Base-by-base conservation (phyloP, 2,113 vertebrate genomes). In the Uria aalge region DNA sequence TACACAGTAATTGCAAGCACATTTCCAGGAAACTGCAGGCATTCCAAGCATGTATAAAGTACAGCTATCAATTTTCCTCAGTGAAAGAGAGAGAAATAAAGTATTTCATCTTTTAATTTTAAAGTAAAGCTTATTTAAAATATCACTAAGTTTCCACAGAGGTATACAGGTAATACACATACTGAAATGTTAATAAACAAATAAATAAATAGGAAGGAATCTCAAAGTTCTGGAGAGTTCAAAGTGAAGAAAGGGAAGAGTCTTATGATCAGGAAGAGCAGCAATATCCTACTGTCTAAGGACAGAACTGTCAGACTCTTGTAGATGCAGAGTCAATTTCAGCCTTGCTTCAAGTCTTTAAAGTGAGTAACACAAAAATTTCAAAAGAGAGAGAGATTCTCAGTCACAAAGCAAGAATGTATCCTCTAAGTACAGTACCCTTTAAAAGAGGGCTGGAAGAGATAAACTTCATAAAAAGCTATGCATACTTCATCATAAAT, bases 401-500 rank as follows among this genome's bases (percentile, higher is more conserved):
- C 74, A 83, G 85, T 50, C 91, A 73, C 27, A 96, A 91, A 74
- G 32, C 52, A 96, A 91, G 76, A 85, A 26, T 55, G 18, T 34
- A 94, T 78, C 73, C 47, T 95, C 27, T 87, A 90, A 48, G 88
- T 12, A 73, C 20, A 92, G 48, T 43, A 73, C 57, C 41, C 85
- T 71, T 94, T 94, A 73, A 79, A 57, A 77, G 60, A 67, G 38
- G 32, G 85, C 52, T 73, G 69, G 43, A 96, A 95, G 71, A 64
- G 19, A 69, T 21, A 94, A 73, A 82, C 71, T 71, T 74, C 63
- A 93, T 68, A 96, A 96, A 85, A 96, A 92, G 52, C 80, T 78
- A 94, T 73, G 94, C 96, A 71, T 98, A 99, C 98, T 97, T 99
- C 97, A 97, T 98, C 98, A 93, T 98, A 99, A 96, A 99, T 98